Base-by-base conservation (phyloP, 2,797 vertebrate species). In the Gallinago nigripennis region DNA sequence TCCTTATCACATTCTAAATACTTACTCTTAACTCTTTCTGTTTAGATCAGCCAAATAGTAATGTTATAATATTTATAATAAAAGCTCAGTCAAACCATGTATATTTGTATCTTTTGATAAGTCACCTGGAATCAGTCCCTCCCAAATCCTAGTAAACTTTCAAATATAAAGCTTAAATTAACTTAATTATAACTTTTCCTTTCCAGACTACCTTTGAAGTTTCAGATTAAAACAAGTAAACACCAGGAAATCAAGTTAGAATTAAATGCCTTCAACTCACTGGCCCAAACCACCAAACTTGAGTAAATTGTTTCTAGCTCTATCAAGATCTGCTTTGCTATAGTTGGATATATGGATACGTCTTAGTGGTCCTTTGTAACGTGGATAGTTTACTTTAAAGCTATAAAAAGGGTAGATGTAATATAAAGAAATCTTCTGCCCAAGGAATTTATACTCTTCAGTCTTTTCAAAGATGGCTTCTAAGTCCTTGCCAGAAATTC, bases 201-300 rank as follows among this genome's bases (percentile, higher is more conserved):
- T 72, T 90, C 66, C 66, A 90, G 90, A 91, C 82, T 94, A 83
- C 65, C 82, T 96, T 92, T 95, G 93, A 95, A 81, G 85, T 86
- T 92, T 78, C 83, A 90, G 69, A 94, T 92, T 53, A 91, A 88
- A 92, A 0, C 57, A 83, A 94, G 33, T 45, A 87, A 87, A 58
- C 9, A 72, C 24, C 58, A 88, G 45, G 69, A 94, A 92, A 88
- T 66, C 39, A 90, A 90, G 39, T 68, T 45, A 54, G 39, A 87
- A 90, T 43, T 41, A 92, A 94, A 88, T 48, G 11, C 39, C 51
- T 90, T 75, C 68, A 77, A 68, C 21, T 84, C 58, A 65, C 25
- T 76, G 37, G 46, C 50, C 76, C 33, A 48, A 86, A 88, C 37
- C 35, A 92, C 20, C n/a, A 82, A 91, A 91, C 73, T 19, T 35